Evolutionary conservation across 2,113 vertebrate genomes (phyloP), one percentile per base, ranked within the genome.

Genomic region (Pseudolaguvia tuberculata): DNA sequence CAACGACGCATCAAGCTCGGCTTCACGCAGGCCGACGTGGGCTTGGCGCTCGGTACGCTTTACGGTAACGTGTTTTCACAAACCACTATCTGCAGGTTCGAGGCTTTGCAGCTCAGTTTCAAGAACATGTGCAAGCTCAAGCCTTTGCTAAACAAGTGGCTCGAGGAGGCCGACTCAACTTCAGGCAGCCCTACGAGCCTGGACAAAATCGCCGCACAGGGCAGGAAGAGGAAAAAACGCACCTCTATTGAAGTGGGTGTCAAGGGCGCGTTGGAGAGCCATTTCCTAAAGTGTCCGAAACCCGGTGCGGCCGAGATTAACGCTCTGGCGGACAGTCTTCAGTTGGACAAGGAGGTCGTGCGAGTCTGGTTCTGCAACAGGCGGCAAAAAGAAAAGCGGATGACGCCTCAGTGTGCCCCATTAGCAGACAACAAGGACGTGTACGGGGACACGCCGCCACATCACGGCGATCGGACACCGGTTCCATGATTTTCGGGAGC

Each of bases 91-190:
- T 98, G 96, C 90, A 93, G 96, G 89, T 99, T 99, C 90, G 96
- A 99, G 91, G 96, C 96, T 85, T 94, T 99, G 80, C 96, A 99
- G 85, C 93, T 99, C 52, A 98, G 96, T 94, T 98, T 98, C 92
- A 98, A 99, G 86, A 99, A 99, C 93, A 98, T 98, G 96, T 97
- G 96, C 85, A 99, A 98, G 92, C 95, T 98, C 84, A 98, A 97
- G 90, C 96, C 96, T 83, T 85, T 98, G 92, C 91, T 98, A 89
- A 98, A 97, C 94, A 98, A 98, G 94, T 99, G 96, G 96, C 91
- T 99, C 90, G 96, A 99, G 90, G 96, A 98, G 91, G 96, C 96
- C 82, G 96, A 98, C 92, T 98, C 96, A 79, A 96, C 94, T 77
- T 95, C 96, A 48, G 96, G 96, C 77, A 98, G 95, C 88, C 96